Evolutionary conservation across 1,140 invertebrate genomes (phyloP), one percentile per base, ranked within the genome.

Genomic region (Lordiphosa stackelbergi): DNA sequence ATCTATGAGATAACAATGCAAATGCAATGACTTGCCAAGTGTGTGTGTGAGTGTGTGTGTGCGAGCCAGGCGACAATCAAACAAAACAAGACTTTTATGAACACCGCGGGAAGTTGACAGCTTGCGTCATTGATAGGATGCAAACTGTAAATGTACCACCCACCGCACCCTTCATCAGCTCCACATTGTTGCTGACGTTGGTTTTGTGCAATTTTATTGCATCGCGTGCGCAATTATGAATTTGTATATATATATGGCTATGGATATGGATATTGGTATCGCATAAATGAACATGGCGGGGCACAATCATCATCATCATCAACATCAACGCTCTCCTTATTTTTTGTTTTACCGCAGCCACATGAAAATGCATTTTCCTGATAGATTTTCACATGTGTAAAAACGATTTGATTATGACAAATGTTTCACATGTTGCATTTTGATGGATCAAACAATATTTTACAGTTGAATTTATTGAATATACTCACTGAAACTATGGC

Each of bases 81-180:
- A 85, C 78, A 83, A 79, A 73, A 69, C 69, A 75, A 77, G 65
- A 78, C 61, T 84, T 83, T 83, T 83, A 83, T 83, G 78, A 84
- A 83, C 75, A 83, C 78, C 73, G 78, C 78, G 78, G 78, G 62
- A 83, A 83, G 73, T 84, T 83, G 78, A 83, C 78, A 83, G 78
- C 78, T 83, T 83, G 78, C 78, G 70, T 83, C 78, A 83, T 84
- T 84, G 65, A 78, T 81, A 71, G 73, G 73, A 65, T 68, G 66
- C 70, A 64, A 64, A 73, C 57, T 73, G 58, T 63, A 53, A 51
- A 65, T 53, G 53, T 35, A 11, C 47, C 47, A 37, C 43, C 12
- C 35, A 8, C 19, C n/a, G 10, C 11, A 1, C 34, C 51, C 9
- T 24, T 1, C 28, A 10, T 8, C 19, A 31, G 7, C 43, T 22